Conservation (phyloP, 2,888 invertebrate species). For the Automeris io region DNA sequence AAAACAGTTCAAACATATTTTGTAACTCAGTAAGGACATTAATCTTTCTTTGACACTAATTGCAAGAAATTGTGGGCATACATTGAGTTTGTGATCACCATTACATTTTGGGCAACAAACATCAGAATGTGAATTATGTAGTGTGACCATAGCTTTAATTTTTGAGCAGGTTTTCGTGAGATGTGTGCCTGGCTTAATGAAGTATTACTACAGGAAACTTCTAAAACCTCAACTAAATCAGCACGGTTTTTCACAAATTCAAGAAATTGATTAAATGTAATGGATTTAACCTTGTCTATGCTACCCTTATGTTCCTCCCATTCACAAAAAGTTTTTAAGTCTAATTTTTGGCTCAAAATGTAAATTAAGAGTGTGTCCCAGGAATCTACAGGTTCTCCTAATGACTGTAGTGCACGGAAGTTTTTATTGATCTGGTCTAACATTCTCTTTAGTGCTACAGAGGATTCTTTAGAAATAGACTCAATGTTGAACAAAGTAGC, state of each 20-base stretch:
- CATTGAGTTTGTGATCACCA: slow-evolving; percentile 14
- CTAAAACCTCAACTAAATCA: slow-evolving; percentile 19
- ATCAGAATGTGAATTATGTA: neutral
- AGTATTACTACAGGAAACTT: slow-evolving; percentile 7
- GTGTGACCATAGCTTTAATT: slow-evolving; percentile 1
- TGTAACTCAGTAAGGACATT: slow-evolving; percentile 13
- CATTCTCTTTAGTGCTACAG: slow-evolving; percentile 12
- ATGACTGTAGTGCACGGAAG: slow-evolving; percentile 15
- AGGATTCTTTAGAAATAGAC: slow-evolving; percentile 16
- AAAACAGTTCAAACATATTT: slow-evolving; percentile 20
- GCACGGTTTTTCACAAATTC: slow-evolving; percentile 16
- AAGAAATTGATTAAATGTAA: slow-evolving; percentile 13
- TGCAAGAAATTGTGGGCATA: no score
- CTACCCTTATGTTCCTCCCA: slow-evolving; percentile 23
- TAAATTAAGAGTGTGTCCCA: slow-evolving; percentile 25
- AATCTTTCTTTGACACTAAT: no score
- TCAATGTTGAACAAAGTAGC: slow-evolving; percentile 18
- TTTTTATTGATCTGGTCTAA: slow-evolving; percentile 22
- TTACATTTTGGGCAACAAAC: slow-evolving; percentile 10
- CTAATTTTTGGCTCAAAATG: slow-evolving; percentile 19
- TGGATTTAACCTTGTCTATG: slow-evolving; percentile 7
- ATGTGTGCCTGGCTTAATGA: slow-evolving; percentile 7
- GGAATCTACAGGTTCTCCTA: slow-evolving; percentile 16
- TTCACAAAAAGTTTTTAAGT: slow-evolving; percentile 18
- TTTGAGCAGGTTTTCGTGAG: slow-evolving; percentile 7